Evolutionary conservation across 2,113 vertebrate genomes (phyloP).

Genomic region (Melanostigma gelatinosum): DNA sequence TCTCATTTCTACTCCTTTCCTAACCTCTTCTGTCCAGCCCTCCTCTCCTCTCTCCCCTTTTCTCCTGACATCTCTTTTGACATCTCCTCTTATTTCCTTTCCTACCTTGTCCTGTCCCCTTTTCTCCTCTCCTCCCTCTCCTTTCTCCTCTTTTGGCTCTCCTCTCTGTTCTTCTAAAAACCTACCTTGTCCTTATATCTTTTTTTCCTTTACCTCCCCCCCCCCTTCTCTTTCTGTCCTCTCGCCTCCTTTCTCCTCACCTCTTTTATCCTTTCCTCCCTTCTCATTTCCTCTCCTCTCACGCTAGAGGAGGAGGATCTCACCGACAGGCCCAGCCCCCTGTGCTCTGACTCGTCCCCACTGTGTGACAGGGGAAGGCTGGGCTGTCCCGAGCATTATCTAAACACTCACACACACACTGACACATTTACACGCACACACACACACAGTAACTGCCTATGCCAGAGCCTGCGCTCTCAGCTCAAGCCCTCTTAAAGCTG

Average conservation of each 20-base stretch:
- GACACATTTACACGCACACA: constrained; percentile 29
- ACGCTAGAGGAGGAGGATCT: constrained; percentile 63
- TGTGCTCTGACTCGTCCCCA: constrained; percentile 71
- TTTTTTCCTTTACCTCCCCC: too few species aligned
- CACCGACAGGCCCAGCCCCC: constrained; percentile 66
- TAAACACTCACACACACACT: constrained; percentile 63
- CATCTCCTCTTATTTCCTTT: too few species aligned
- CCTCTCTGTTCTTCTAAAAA: not conserved
- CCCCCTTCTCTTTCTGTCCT: not conserved
- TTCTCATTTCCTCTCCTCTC: constrained; percentile 1
- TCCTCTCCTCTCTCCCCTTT: not conserved
- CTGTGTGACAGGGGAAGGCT: constrained; percentile 76
- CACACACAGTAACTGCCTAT: constrained; percentile 45
- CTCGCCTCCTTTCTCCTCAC: not conserved
- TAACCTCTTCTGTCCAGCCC: not conserved
- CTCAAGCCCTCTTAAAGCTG: constrained; percentile 75
- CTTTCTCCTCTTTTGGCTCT: not conserved
- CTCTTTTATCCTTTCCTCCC: not conserved
- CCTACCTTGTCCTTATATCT: not conserved
- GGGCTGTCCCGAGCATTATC: constrained; percentile 82
- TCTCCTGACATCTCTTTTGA: not conserved
- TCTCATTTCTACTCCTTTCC: not conserved
- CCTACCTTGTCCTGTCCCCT: not conserved
- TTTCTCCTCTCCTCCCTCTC: not conserved
- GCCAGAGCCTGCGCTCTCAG: constrained; percentile 56